Evolutionary conservation across 2,888 invertebrate species (phyloP).

Genomic region (Epinotia nisella): DNA sequence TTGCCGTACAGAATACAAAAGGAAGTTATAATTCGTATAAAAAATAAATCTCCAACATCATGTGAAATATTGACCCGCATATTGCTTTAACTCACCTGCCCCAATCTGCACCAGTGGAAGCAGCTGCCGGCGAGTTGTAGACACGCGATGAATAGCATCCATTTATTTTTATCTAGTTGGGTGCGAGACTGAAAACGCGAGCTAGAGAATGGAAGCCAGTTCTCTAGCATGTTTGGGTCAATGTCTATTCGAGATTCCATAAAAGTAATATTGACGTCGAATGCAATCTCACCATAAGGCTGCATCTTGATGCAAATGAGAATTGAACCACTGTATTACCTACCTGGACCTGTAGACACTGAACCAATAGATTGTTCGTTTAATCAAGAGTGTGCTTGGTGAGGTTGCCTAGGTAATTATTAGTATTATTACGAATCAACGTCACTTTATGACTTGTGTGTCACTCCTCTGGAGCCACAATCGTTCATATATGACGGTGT

Average conservation of each 20-base stretch:
- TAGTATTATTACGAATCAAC: no score
- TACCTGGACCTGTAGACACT: no score
- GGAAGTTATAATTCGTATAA: not conserved
- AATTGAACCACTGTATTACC: not conserved
- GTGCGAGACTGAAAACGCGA: not conserved
- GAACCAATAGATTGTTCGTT: not conserved
- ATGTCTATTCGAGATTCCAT: conserved; percentile 1
- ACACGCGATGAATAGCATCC: conserved; percentile 24
- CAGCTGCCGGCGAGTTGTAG: conserved; percentile 22
- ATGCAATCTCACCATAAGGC: not conserved
- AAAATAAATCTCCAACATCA: not conserved
- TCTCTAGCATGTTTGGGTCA: not conserved
- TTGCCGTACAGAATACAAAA: not conserved
- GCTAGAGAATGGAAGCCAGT: conserved; percentile 6
- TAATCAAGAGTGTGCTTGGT: no score
- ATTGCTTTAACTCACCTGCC: conserved; percentile 22
- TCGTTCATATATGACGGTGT: no score
- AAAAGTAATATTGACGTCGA: not conserved
- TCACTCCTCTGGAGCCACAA: no score
- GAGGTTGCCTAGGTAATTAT: no score
- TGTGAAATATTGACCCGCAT: conserved; percentile 5
- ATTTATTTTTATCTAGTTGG: conserved; percentile 24
- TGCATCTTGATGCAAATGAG: not conserved
- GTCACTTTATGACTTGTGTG: no score
- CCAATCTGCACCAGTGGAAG: conserved; percentile 16